Evolutionary conservation across 2,797 vertebrate species (phyloP), one percentile per base, ranked within the genome.

Genomic region (Chaunax sp.): DNA sequence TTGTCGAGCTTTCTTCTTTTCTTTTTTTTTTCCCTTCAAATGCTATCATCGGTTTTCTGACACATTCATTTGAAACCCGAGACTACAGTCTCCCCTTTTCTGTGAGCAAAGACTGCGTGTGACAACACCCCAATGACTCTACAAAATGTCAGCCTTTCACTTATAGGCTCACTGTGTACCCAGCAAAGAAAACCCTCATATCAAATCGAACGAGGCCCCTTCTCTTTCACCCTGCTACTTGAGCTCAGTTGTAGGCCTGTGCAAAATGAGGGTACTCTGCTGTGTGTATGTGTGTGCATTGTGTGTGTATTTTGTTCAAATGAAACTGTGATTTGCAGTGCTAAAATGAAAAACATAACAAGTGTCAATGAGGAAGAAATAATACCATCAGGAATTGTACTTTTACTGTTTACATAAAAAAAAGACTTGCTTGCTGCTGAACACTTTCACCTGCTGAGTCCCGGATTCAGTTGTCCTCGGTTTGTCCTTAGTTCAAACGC

Each of bases 401-500:
- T 78, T 78, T 77, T 52, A 72, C 60, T 69, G 40, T 57, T 66
- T 49, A 86, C 13, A 41, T 58, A 52, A 72, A 84, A 83, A 43
- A 68, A 75, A 77, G 20, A 90, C 90, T 90, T 87, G 92, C 92
- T 93, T 90, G 93, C 90, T 82, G 89, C 92, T 92, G 77, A 88
- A 82, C 84, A 81, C 78, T 89, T 84, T 90, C 92, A 91, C 91
- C 88, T 90, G 87, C 90, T 86, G 76, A 83, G 85, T 87, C 88
- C 89, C 89, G 93, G 92, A 92, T 93, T 93, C 93, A 93, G 92
- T 90, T 81, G 85, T 91, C 91, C 89, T 89, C 87, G 70, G 77
- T 85, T 88, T 78, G 79, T 87, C 87, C 80, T 88, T 73, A 68
- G 52, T 56, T 60, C 46, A 54, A 84, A 82, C 75, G 66, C 75